These are phyloP conservation scores for Monoplex corrugatus DNA, from an alignment of 2,888 invertebrate genomes.

Conservation along the genomic window DNA sequence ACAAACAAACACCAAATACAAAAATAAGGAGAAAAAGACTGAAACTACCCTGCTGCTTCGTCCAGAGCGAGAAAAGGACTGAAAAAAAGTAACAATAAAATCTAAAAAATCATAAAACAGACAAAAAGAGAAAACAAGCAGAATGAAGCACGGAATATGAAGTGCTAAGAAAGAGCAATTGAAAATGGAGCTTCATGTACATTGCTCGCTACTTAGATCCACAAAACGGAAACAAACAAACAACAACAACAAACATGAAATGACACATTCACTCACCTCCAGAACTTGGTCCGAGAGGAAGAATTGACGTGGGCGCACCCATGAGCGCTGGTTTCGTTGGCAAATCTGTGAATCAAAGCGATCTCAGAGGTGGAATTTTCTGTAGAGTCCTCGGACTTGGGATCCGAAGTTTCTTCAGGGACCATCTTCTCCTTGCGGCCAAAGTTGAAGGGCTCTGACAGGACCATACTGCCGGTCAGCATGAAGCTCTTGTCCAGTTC, in stretches of 20 bases:
- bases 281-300: not conserved
- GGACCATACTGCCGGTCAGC: not conserved
- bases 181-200: no score
- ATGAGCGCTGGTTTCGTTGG: slow-evolving; percentile 42
- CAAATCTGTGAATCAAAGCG: slow-evolving; percentile 17
- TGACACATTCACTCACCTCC: not conserved
- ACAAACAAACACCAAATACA: no score
- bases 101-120: no score
- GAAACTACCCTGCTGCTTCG: no score
- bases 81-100: no score
- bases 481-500: not conserved
- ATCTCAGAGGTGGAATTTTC: not conserved
- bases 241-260: not conserved
- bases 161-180: no score
- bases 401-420: not conserved
- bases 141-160: no score
- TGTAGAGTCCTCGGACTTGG: not conserved
- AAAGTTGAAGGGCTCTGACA: slow-evolving; percentile 11
- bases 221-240: no score
- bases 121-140: no score
- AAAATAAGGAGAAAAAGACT: no score
- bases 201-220: no score
- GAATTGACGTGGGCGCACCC: slow-evolving; percentile 27
- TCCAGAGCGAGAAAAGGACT: no score
- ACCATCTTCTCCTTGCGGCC: not conserved